Evolutionary conservation across 2,797 vertebrate genomes (phyloP).

Genomic region (Coluber constrictor): DNA sequence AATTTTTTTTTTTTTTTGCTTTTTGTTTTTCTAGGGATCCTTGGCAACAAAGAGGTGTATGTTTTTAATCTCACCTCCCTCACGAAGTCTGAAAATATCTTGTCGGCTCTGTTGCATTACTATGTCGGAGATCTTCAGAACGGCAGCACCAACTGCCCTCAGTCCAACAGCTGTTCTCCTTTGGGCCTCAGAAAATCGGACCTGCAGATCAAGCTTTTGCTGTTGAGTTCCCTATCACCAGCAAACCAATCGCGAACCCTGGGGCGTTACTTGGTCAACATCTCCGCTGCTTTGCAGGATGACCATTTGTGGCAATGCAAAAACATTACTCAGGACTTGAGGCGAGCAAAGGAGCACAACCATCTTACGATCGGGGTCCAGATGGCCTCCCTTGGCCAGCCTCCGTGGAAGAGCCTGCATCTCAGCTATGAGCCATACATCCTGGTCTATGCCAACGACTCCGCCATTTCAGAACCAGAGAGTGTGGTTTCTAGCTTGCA

Average conservation of each 20-base stretch:
- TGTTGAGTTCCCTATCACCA: slow-evolving; percentile 78
- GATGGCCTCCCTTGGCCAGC: slow-evolving; percentile 68
- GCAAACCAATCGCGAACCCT: slow-evolving; percentile 75
- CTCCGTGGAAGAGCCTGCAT: slow-evolving; percentile 69
- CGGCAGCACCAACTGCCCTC: slow-evolving; percentile 61
- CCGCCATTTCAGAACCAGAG: slow-evolving; percentile 88
- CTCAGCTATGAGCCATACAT: slow-evolving; percentile 83
- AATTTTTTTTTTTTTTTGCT: background rate
- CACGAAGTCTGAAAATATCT: slow-evolving; percentile 87
- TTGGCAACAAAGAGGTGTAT: slow-evolving; percentile 76
- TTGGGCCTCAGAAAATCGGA: slow-evolving; percentile 58
- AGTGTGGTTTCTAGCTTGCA: slow-evolving; percentile 84
- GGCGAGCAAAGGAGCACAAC: slow-evolving; percentile 76
- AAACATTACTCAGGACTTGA: slow-evolving; percentile 85
- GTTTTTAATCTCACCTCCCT: slow-evolving; percentile 93
- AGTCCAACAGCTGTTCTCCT: slow-evolving; percentile 57
- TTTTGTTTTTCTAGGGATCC: slow-evolving; percentile 70
- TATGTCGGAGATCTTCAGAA: slow-evolving; percentile 79
- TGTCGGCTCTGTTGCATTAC: slow-evolving; percentile 89
- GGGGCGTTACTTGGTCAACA: slow-evolving; percentile 78
- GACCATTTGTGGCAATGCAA: slow-evolving; percentile 86
- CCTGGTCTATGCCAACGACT: slow-evolving; percentile 92
- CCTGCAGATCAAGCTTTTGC: slow-evolving; percentile 74
- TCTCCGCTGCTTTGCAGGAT: slow-evolving; percentile 72
- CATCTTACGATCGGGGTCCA: slow-evolving; percentile 84